Evolutionary conservation across 2,888 invertebrate species (phyloP).

Genomic region (Lochmaea crataegi): DNA sequence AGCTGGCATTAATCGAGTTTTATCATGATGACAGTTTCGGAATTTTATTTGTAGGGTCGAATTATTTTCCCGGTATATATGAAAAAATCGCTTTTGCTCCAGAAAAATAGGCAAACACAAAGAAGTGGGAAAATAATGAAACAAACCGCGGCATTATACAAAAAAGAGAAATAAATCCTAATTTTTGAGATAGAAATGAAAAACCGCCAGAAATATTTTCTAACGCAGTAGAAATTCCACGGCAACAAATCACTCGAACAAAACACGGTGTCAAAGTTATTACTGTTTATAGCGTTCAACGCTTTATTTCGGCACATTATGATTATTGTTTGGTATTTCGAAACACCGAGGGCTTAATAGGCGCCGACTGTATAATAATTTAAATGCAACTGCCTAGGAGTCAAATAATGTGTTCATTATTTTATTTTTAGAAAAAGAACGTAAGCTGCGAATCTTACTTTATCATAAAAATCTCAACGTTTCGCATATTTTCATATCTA

Average conservation of each 20-base stretch:
- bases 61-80: slow-evolving; percentile 9
- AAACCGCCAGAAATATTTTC: slow-evolving; percentile 57
- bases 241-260: slow-evolving; percentile 42
- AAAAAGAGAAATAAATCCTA: slow-evolving; percentile 57
- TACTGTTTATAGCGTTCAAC: slow-evolving; percentile 42
- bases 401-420: neutral
- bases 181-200: slow-evolving; percentile 56
- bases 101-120: slow-evolving; percentile 52
- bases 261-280: slow-evolving; percentile 46
- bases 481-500: no score
- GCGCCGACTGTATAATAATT: slow-evolving; percentile 28
- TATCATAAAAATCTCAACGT: no score
- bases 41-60: no score
- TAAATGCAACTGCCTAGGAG: slow-evolving; percentile 14
- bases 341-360: neutral
- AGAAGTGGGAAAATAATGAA: slow-evolving; percentile 52
- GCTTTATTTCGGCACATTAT: slow-evolving; percentile 44
- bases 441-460: no score
- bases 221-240: slow-evolving; percentile 28
- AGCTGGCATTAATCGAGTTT: no score
- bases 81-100: slow-evolving; percentile 22
- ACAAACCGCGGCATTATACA: slow-evolving; percentile 43
- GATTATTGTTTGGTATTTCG: slow-evolving; percentile 38
- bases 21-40: no score
- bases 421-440: no score